Evolutionary conservation across 2,113 vertebrate species (phyloP), one percentile per base, ranked within the genome.

Genomic region (Cryptotis parvus): DNA sequence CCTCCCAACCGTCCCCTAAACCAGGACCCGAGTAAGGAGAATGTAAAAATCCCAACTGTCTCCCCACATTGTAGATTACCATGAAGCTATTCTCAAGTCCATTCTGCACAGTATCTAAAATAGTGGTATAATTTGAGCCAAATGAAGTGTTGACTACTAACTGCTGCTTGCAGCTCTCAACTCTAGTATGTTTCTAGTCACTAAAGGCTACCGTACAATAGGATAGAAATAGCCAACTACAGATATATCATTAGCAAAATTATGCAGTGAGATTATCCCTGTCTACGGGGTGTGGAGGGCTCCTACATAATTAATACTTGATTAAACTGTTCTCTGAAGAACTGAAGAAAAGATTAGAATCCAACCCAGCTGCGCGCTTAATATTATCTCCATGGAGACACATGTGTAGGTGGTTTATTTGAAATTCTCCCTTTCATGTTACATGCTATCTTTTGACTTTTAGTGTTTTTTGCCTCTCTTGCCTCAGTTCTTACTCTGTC

Each of bases 271-370:
- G 65, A 49, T 91, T 93, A 73, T 86, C 31, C 35, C 82, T 41
- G 24, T 69, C 37, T 55, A 65, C 27, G 70, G 35, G 70, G 63
- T 76, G 49, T 86, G 14, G 4, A 83, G 18, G 33, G 75, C 68
- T 89, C 61, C 61, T 49, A 92, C 63, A 76, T 70, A 91, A 96
- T 77, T 91, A 94, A 94, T 94, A 74, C 43, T 86, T 83, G 68
- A 93, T 80, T 94, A 95, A 94, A 90, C 83, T 70, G 33, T 81
- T 92, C 92, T 94, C 83, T 91, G 72, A 95, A 43, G 45, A 89
- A 14, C 55, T 55, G 55, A 39, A 81, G 43, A 84, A 93, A 96
- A 74, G 58, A 93, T 35, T 3, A 35, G 35, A 85, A 66, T 80
- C 31, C 9, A 70, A 90, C n/a, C 83, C n/a, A 96, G 69, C n/a